These are phyloP conservation scores for Scaptodrosophila latifasciaeformis DNA, from an alignment of 2,888 invertebrate genomes.

Conservation along the genomic window DNA sequence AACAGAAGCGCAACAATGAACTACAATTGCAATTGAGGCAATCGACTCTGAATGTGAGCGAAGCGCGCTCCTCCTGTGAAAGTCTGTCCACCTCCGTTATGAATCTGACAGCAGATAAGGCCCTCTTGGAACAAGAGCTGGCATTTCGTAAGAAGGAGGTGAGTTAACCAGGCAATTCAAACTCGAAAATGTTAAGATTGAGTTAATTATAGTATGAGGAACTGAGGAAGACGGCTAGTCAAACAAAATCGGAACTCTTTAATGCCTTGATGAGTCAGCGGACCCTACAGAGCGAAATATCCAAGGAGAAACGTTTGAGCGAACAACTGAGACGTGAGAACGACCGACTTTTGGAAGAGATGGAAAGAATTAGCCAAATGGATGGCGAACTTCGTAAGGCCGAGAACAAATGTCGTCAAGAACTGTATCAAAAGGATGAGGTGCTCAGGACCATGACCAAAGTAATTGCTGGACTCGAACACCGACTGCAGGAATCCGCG, in stretches of 20 bases:
- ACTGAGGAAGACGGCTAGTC: slow-evolving; percentile 33
- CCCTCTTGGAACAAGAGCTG: slow-evolving; percentile 45
- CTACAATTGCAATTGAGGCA: slow-evolving; percentile 55
- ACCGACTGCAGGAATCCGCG: slow-evolving; percentile 13
- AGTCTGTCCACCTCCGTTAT: slow-evolving; percentile 44
- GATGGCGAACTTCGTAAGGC: slow-evolving; percentile 22
- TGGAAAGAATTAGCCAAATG: slow-evolving; percentile 29
- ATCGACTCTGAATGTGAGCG: slow-evolving; percentile 41
- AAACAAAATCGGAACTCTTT: slow-evolving; percentile 53
- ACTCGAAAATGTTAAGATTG: slow-evolving; percentile 16
- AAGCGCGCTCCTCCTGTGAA: slow-evolving; percentile 51
- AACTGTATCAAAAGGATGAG: slow-evolving; percentile 37
- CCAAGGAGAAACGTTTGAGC: slow-evolving; percentile 43
- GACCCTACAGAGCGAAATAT: slow-evolving; percentile 41
- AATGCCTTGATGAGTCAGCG: slow-evolving; percentile 51
- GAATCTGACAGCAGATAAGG: slow-evolving; percentile 50
- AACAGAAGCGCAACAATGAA: slow-evolving; percentile 67
- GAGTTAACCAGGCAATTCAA: not conserved
- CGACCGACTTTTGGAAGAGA: slow-evolving; percentile 49
- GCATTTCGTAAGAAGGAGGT: slow-evolving; percentile 23
- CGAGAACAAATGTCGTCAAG: slow-evolving; percentile 28
- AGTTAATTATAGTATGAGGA: slow-evolving; percentile 29
- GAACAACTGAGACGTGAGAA: slow-evolving; percentile 26
- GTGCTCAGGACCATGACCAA: slow-evolving; percentile 14
- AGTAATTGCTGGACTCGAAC: slow-evolving; percentile 23